These are phyloP conservation scores for Periophthalmus modestus DNA, from an alignment of 2,113 vertebrate species.

Conservation along the genomic window DNA sequence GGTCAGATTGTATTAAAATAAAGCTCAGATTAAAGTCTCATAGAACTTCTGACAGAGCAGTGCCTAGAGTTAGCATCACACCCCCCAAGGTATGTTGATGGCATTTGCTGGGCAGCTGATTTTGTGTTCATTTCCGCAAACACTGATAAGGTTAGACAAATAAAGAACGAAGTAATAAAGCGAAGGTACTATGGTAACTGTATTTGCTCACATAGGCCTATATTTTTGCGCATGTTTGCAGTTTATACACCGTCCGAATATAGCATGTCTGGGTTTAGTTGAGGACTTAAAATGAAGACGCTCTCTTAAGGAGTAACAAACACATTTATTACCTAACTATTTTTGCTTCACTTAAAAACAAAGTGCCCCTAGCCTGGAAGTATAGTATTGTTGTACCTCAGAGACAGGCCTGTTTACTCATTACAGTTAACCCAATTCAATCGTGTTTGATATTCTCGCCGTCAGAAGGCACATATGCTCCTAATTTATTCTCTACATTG, in stretches of 20 bases:
- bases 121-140: too few species aligned
- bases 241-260: conserved; percentile 13
- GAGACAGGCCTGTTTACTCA: conserved; percentile 49
- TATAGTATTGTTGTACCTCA: conserved; percentile 30
- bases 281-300: not conserved
- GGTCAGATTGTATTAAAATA: too few species aligned
- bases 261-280: conserved; percentile 4
- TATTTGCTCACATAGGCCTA: not conserved
- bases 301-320: conserved; percentile 11
- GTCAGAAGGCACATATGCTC: conserved; percentile 47
- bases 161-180: too few species aligned
- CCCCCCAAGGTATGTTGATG: too few species aligned
- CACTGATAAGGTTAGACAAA: too few species aligned
- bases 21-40: too few species aligned
- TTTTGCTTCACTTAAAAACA: conserved; percentile 29
- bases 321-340: conserved; percentile 21
- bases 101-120: too few species aligned
- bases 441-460: conserved; percentile 54
- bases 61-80: too few species aligned
- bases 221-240: not conserved
- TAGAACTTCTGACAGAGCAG: too few species aligned
- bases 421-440: conserved; percentile 62
- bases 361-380: conserved; percentile 21
- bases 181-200: too few species aligned
- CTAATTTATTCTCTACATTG: conserved; percentile 48